Conservation (phyloP, 2,797 vertebrate genomes). For the Chromis chromis region DNA sequence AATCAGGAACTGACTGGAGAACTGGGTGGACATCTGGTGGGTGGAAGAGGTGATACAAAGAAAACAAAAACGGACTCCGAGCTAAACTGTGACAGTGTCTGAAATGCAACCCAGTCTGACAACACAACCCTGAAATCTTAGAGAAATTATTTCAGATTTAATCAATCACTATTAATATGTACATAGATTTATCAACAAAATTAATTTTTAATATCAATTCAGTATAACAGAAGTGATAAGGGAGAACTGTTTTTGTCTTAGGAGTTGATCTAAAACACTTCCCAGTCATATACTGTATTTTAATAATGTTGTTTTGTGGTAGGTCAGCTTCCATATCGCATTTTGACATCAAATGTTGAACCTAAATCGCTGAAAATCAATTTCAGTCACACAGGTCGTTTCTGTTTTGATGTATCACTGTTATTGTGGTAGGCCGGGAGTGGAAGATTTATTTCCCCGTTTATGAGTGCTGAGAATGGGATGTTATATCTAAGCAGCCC, state of each 20-base stretch:
- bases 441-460: slow-evolving; percentile 67
- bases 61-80: background rate
- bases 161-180: background rate
- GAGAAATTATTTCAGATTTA: background rate
- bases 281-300: slow-evolving; percentile 11
- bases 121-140: too few species aligned
- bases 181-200: background rate
- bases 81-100: background rate
- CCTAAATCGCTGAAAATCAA: slow-evolving; percentile 68
- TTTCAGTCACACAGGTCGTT: slow-evolving; percentile 63
- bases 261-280: slow-evolving; percentile 12
- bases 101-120: background rate
- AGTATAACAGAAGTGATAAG: slow-evolving; percentile 6
- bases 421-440: slow-evolving; percentile 38
- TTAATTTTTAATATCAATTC: background rate
- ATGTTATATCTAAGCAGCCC: slow-evolving; percentile 62
- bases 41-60: background rate
- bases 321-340: slow-evolving; percentile 18
- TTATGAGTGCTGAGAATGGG: slow-evolving; percentile 68
- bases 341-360: slow-evolving; percentile 42
- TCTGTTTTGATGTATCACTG: slow-evolving; percentile 69
- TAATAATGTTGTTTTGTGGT: slow-evolving; percentile 16
- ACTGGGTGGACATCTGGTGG: background rate
- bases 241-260: slow-evolving; percentile 12
- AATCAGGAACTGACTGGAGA: background rate